Conservation (phyloP, 1,140 invertebrate species). For the Fopius arisanus region DNA sequence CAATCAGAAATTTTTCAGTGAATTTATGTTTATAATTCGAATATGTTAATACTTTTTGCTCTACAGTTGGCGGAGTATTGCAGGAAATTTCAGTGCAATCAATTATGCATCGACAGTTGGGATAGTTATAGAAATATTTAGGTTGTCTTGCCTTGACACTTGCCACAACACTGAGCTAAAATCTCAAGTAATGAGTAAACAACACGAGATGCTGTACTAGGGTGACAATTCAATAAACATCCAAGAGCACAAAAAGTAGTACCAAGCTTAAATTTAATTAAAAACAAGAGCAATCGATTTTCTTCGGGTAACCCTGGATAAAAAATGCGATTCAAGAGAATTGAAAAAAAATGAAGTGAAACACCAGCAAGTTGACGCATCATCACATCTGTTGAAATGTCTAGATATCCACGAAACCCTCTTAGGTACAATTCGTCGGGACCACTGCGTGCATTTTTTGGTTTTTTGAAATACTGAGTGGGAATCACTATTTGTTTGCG, state of each 20-base stretch:
- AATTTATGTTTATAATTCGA: constrained; percentile 15
- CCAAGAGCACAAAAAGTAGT: constrained; percentile 50
- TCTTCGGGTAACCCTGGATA: constrained; percentile 13
- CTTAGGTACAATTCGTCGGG: background rate
- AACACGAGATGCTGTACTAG: constrained; percentile 25
- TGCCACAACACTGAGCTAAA: constrained; percentile 20
- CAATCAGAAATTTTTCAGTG: constrained; percentile 21
- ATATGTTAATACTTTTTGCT: constrained; percentile 14
- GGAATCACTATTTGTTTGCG: background rate
- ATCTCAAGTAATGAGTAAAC: constrained; percentile 4
- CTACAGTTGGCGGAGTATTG: constrained; percentile 6
- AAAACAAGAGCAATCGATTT: constrained; percentile 36
- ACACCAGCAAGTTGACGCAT: background rate
- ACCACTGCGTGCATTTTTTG: background rate
- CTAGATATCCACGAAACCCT: background rate
- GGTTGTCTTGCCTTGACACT: constrained; percentile 26
- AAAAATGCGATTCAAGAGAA: background rate
- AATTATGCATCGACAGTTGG: constrained; percentile 42
- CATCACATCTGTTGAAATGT: background rate
- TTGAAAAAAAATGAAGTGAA: background rate
- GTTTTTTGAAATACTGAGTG: background rate
- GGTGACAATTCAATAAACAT: constrained; percentile 39
- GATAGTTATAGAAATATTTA: constrained; percentile 40
- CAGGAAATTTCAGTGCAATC: constrained; percentile 39
- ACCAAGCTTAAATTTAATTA: constrained; percentile 39